Percentiles rank a stretch among this genome's conserved stretches.
Evolutionary conservation across 2,888 invertebrate genomes (phyloP).

Genomic region (Dicroscelio sp.): DNA sequence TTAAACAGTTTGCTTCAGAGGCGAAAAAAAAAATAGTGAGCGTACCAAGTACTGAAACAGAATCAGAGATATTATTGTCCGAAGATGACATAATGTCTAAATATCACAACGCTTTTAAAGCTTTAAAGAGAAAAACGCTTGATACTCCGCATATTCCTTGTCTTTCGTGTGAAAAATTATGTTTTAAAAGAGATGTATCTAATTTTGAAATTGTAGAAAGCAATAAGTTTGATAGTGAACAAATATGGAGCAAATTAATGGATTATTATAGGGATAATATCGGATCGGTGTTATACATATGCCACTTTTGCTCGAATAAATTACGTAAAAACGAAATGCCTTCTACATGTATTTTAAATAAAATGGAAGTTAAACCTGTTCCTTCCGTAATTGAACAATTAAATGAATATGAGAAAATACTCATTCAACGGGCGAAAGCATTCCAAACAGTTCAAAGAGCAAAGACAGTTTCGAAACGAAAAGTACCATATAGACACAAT

Average conservation of each 20-base stretch:
- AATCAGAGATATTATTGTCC: neutral
- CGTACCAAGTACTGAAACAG: no score
- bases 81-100: neutral
- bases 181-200: no score
- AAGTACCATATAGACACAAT: slow-evolving; percentile 82
- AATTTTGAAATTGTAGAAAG: slow-evolving; percentile 9
- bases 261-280: neutral
- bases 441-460: slow-evolving; percentile 88
- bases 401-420: slow-evolving; percentile 51
- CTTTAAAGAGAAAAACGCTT: neutral
- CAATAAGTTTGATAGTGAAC: slow-evolving; percentile 29
- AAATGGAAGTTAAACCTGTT: neutral
- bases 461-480: slow-evolving; percentile 86
- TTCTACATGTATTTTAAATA: slow-evolving; percentile 31
- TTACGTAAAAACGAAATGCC: neutral
- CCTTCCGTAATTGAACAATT: neutral
- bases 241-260: slow-evolving; percentile 22
- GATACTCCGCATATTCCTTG: no score
- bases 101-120: neutral
- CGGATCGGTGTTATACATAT: neutral
- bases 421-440: slow-evolving; percentile 88
- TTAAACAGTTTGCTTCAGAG: slow-evolving; percentile 14
- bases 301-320: neutral
- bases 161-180: no score
- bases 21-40: slow-evolving; percentile 29